Conservation (phyloP, 2,888 invertebrate species). For the Scaptomyza flava region DNA sequence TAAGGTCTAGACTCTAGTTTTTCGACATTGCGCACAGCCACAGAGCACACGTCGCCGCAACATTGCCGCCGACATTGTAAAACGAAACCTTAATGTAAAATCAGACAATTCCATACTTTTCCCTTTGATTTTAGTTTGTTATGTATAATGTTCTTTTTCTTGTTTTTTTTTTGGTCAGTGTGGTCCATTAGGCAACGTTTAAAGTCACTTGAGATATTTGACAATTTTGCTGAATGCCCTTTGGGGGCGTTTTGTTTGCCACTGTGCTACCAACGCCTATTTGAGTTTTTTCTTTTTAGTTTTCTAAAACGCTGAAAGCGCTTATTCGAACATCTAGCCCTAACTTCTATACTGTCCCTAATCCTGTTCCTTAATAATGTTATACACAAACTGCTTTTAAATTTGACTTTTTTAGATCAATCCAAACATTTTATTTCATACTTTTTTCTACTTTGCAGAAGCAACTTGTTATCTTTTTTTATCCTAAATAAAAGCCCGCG, state of each 20-base stretch:
- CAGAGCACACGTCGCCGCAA: constrained; percentile 62
- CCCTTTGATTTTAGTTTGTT: constrained; percentile 11
- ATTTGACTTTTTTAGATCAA: neutral
- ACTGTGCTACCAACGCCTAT: constrained; percentile 26
- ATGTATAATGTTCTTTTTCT: neutral
- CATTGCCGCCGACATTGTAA: constrained; percentile 70
- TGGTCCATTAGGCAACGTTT: constrained; percentile 74
- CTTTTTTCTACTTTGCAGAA: neutral
- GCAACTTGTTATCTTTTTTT: neutral
- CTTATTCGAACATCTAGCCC: no score
- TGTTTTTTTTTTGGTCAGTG: constrained; percentile 62
- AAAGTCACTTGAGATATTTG: constrained; percentile 67
- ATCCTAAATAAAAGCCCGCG: constrained; percentile 1
- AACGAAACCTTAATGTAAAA: constrained; percentile 62
- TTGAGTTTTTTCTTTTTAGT: neutral
- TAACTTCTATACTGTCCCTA: neutral
- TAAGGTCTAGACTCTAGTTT: constrained; percentile 26
- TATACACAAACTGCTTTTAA: no score
- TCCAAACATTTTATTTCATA: neutral
- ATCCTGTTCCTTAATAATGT: neutral
- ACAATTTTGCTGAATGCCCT: constrained; percentile 29
- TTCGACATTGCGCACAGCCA: neutral
- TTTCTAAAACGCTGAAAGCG: no score
- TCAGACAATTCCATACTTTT: constrained; percentile 8
- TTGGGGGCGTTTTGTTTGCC: constrained; percentile 69